Conservation (phyloP, 2,888 invertebrate genomes). For the Habrosyne pyritoides region DNA sequence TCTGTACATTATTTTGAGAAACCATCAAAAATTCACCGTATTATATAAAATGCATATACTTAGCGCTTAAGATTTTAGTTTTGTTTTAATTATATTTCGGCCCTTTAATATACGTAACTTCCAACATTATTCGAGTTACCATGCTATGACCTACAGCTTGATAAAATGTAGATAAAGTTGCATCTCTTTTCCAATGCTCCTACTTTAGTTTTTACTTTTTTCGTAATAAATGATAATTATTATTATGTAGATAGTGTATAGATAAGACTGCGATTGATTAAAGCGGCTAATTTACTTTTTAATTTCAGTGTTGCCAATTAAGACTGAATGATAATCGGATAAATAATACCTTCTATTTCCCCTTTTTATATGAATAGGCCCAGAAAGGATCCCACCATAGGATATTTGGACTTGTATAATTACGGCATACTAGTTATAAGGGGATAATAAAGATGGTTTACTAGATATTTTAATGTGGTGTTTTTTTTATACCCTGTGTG, state of each 20-base stretch:
- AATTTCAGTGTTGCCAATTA: constrained; percentile 67
- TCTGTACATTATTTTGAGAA: constrained; percentile 72
- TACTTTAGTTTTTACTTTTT: constrained; percentile 27
- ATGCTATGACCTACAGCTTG: constrained; percentile 62
- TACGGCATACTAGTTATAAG: constrained; percentile 43
- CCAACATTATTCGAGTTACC: constrained; percentile 78
- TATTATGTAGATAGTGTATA: constrained; percentile 41
- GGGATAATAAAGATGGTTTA: constrained; percentile 70
- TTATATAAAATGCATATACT: constrained; percentile 42
- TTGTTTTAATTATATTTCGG: constrained; percentile 36
- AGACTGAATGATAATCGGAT: constrained; percentile 56
- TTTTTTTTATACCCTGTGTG: constrained; percentile 28
- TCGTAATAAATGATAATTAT: constrained; percentile 24
- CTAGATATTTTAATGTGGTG: constrained; percentile 35
- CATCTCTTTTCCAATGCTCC: constrained; percentile 45
- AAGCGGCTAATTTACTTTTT: constrained; percentile 31
- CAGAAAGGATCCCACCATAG: constrained; percentile 73
- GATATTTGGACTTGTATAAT: constrained; percentile 49
- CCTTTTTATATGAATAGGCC: constrained; percentile 35
- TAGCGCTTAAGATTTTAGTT: constrained; percentile 51
- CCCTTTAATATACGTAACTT: constrained; percentile 61
- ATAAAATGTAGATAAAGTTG: constrained; percentile 67
- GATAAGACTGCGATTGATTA: constrained; percentile 47
- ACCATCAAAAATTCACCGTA: constrained; percentile 71
- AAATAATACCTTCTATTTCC: constrained; percentile 27